These are phyloP conservation scores for Ammodramus savannarum DNA, from an alignment of 2,113 vertebrate genomes.

Conservation along the genomic window DNA sequence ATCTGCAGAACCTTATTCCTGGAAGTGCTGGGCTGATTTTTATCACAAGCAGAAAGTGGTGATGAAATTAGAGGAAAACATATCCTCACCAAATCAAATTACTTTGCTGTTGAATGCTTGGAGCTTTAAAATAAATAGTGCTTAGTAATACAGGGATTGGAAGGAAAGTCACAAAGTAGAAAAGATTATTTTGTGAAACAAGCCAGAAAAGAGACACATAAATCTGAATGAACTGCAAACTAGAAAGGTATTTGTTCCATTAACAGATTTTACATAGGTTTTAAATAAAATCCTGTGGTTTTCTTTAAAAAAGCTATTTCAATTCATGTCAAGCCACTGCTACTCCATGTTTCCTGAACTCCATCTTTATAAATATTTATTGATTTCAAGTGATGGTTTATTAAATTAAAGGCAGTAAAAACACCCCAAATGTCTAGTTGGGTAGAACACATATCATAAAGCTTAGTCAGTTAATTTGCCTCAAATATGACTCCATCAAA, in stretches of 20 bases:
- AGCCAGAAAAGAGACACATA: neutral
- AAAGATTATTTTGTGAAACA: constrained; percentile 6
- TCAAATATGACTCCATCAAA: neutral
- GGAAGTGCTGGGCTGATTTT: neutral
- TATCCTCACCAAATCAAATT: neutral
- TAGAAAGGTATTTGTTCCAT: constrained; percentile 3
- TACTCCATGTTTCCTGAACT: neutral
- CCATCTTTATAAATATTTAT: neutral
- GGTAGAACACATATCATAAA: neutral
- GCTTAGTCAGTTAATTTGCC: neutral
- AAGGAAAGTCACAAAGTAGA: neutral
- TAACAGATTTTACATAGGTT: neutral
- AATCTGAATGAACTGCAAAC: neutral
- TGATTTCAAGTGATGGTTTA: neutral
- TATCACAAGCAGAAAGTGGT: neutral
- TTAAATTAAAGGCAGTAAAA: neutral
- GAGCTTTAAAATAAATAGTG: neutral
- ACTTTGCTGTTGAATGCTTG: neutral
- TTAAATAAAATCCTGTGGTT: neutral
- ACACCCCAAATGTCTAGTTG: fast-evolving
- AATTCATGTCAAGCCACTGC: neutral
- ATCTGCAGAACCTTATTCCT: neutral
- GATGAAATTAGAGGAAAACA: neutral
- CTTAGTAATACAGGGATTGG: neutral
- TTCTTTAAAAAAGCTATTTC: neutral